These are phyloP conservation scores for Eulemur macaco DNA, from an alignment of 2,113 vertebrate species.

Conservation along the genomic window DNA sequence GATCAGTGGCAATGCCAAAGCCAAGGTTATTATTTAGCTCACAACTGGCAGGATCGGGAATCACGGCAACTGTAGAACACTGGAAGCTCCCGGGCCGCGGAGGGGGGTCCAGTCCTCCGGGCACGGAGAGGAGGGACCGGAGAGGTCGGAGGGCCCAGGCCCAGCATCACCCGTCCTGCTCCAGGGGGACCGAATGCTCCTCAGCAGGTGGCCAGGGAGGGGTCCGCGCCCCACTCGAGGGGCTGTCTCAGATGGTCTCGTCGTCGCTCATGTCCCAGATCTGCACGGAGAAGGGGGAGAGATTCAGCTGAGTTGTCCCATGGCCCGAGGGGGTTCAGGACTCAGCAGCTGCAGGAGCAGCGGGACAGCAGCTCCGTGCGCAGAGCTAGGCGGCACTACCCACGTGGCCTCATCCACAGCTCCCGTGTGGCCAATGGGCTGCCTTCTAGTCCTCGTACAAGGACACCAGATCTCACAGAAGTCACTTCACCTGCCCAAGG, in stretches of 20 bases:
- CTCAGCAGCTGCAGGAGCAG: too few relatives aligned
- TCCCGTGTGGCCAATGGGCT: not conserved
- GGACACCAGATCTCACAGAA: not conserved
- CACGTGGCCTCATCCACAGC: rapidly evolving
- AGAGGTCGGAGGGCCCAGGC: not conserved
- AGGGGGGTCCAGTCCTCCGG: not conserved
- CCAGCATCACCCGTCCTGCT: not conserved
- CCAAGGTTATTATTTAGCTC: constrained; percentile 68
- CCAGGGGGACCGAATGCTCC: rapidly evolving
- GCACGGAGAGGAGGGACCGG: not conserved
- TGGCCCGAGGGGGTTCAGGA: not conserved
- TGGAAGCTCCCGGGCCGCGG: not conserved
- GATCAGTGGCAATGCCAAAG: not conserved
- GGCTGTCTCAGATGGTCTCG: constrained; percentile 90
- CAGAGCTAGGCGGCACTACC: not conserved
- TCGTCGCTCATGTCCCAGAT: constrained; percentile 99
- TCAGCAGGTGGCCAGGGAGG: not conserved
- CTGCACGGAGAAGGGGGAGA: constrained; percentile 82
- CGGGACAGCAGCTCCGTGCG: not conserved
- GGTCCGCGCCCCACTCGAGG: not conserved
- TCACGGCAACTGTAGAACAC: not conserved
- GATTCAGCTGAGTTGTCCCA: not conserved
- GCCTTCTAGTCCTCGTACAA: not conserved
- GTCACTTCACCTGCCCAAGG: not conserved
- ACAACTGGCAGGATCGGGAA: not conserved